A percentile compares a stretch with the other conserved stretches of the same genome.
Conservation (phyloP, 2,888 invertebrate genomes). For the Osmoderma eremita region DNA sequence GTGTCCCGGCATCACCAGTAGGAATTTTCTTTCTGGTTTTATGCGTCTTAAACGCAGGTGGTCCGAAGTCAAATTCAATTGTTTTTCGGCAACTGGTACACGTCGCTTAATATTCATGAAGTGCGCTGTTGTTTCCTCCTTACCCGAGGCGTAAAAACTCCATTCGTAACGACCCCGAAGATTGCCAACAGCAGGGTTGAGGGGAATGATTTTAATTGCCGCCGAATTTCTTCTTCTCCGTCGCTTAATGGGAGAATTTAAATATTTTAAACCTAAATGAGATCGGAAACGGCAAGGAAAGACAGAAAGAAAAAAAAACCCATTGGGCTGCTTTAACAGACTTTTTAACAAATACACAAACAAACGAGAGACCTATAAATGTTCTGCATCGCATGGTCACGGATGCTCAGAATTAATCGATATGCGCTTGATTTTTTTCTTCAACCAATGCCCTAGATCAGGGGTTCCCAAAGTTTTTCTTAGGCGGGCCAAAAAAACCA, state of each 20-base stretch:
- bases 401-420: too few relatives aligned
- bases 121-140: slow-evolving; percentile 3
- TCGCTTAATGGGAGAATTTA: slow-evolving; percentile 20
- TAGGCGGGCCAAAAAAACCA: too few relatives aligned
- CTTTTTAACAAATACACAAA: too few relatives aligned
- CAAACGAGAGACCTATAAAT: neutral
- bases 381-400: too few relatives aligned
- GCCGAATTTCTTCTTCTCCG: neutral
- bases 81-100: slow-evolving; percentile 18
- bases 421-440: too few relatives aligned
- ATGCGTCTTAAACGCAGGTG: slow-evolving; percentile 36
- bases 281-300: neutral
- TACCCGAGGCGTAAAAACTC: slow-evolving; percentile 8
- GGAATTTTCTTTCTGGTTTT: slow-evolving; percentile 26
- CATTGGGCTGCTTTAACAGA: too few relatives aligned
- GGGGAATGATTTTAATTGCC: slow-evolving; percentile 20
- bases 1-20: neutral
- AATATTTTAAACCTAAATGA: slow-evolving; percentile 19
- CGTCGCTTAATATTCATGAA: slow-evolving; percentile 34
- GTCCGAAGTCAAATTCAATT: slow-evolving; percentile 26
- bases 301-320: neutral
- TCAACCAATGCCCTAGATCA: too few relatives aligned
- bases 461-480: too few relatives aligned
- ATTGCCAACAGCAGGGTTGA: neutral
- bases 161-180: neutral